Evolutionary conservation across 1,140 invertebrate species (phyloP).

Genomic region (Meloidogyne chitwoodi): DNA sequence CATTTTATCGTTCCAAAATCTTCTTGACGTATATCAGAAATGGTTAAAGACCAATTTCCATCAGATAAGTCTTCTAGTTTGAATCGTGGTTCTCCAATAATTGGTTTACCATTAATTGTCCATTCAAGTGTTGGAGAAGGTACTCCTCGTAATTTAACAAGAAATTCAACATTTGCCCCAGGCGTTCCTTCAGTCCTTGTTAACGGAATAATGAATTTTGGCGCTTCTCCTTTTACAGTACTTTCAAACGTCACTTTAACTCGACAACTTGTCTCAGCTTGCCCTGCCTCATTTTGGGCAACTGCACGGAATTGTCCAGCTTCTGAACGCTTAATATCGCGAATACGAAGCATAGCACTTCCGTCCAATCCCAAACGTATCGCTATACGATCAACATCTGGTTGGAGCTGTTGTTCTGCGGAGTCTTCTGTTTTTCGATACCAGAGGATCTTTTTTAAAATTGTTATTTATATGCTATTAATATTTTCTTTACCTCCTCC

Average conservation of each 20-base stretch:
- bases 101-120: constrained; percentile 46
- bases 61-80: constrained; percentile 54
- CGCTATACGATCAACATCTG: constrained; percentile 48
- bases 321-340: constrained; percentile 70
- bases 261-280: constrained; percentile 40
- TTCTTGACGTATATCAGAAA: constrained; percentile 55
- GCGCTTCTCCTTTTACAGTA: constrained; percentile 43
- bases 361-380: constrained; percentile 78
- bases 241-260: constrained; percentile 40
- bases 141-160: constrained; percentile 54
- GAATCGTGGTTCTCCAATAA: constrained; percentile 36
- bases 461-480: background rate
- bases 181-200: constrained; percentile 33
- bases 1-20: constrained; percentile 63
- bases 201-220: constrained; percentile 58
- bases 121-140: constrained; percentile 48
- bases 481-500: constrained; percentile 37
- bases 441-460: constrained; percentile 19
- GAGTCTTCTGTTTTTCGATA: constrained; percentile 28
- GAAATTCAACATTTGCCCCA: constrained; percentile 51
- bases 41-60: constrained; percentile 52
- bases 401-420: constrained; percentile 34
- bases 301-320: constrained; percentile 71
- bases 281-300: constrained; percentile 48
- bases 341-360: constrained; percentile 71